Percentiles rank a stretch among this genome's conserved stretches.
These are phyloP conservation scores for Orthonyx spaldingii DNA, from an alignment of 2,113 vertebrate genomes.

Conservation along the genomic window DNA sequence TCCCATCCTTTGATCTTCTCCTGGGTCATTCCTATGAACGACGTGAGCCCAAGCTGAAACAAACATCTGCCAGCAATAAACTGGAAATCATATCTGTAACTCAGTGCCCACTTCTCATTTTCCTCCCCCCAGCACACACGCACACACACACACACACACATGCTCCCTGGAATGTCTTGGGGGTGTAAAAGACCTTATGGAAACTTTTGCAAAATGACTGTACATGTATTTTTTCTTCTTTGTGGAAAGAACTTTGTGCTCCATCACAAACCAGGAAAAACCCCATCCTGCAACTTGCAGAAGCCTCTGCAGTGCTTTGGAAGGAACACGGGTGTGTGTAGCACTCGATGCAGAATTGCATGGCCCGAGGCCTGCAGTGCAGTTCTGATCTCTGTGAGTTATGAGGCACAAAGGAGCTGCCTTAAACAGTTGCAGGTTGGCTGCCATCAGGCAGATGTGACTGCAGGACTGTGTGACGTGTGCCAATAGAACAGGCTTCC, in stretches of 20 bases:
- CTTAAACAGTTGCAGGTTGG: background rate
- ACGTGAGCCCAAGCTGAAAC: background rate
- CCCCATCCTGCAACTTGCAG: background rate
- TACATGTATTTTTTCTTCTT: background rate
- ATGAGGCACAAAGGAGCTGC: background rate
- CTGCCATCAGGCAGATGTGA: background rate
- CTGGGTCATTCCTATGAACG: background rate
- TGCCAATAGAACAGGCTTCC: background rate
- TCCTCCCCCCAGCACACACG: accelerated
- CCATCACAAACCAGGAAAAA: background rate
- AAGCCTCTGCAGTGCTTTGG: background rate
- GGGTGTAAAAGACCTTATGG: background rate
- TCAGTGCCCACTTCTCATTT: background rate
- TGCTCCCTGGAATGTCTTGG: accelerated
- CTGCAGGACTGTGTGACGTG: background rate
- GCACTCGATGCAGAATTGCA: background rate
- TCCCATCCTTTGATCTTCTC: background rate
- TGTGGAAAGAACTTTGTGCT: background rate
- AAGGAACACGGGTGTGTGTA: accelerated
- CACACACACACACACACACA: background rate
- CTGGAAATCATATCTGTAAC: background rate
- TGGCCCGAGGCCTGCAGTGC: background rate
- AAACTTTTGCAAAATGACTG: background rate
- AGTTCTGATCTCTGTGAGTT: background rate
- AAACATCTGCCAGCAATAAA: background rate